Base-by-base conservation (phyloP, 23 tunicate genomes). In the Diplosoma virens region DNA sequence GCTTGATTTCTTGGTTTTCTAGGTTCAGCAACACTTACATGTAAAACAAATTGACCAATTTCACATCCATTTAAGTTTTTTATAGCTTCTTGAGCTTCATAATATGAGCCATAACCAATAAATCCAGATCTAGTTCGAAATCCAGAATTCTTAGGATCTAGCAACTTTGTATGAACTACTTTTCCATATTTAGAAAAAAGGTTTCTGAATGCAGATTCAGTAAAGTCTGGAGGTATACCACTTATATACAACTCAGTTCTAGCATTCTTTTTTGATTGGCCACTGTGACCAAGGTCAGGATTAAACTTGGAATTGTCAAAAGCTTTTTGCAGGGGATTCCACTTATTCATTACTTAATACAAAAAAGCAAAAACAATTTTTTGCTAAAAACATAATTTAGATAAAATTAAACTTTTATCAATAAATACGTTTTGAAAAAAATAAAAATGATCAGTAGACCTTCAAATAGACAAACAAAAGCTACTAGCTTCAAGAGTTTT, bases 161-260 rank as follows among this genome's bases (percentile, higher is more conserved):
- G 30, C 3, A 79, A 30, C 28, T 52, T 66, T 1, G 47, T 17
- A 47, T 36, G 3, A 4, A 30, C 6, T 3, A 79, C 84, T 30
- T 79, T 66, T 1, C 84, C 76, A 28, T 67, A 79, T 30, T 78
- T 63, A 9, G 20, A 26, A 50, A 79, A 79, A 29, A 79, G 25
- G 31, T 79, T 79, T 47, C 26, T 47, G 34, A 79, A 70, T 11
- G 66, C 84, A 1, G 31, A n/a, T 25, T 67, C 67, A 31, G 20
- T 79, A 1, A 79, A 2, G 9, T 79, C 84, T 17, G 76, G 66
- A 32, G 84, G 66, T 20, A 79, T 79, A 2, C 84, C 84, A 47
- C n/a, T 41, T 1, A 79, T 47, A 41, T 66, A 79, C 7, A 79
- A 66, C 53, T 7, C 37, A 33, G 28, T 7, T 21, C 28, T 11